Evolutionary conservation across 92 coral and sea anemone species (phyloP).

Genomic region (Pocillopora grandis): DNA sequence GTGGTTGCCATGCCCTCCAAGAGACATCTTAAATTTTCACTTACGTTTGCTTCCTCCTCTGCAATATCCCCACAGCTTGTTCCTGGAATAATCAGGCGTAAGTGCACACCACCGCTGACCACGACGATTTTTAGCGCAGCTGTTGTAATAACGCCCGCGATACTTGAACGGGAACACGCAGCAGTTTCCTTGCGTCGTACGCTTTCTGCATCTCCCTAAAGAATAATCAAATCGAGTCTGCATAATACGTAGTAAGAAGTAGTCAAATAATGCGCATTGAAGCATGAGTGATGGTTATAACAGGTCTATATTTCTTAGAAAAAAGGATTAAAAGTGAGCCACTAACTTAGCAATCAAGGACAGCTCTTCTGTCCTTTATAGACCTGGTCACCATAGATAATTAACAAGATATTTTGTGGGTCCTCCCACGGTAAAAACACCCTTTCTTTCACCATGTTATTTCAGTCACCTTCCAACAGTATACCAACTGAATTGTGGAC

Average conservation of each 20-base stretch:
- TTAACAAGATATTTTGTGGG: too few species aligned
- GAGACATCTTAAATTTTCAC: too few species aligned
- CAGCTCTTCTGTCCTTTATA: too few species aligned
- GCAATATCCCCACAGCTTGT: constrained; percentile 48
- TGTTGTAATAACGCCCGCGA: constrained; percentile 32
- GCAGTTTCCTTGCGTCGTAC: constrained; percentile 45
- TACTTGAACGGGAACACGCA: constrained; percentile 41
- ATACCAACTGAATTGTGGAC: too few species aligned
- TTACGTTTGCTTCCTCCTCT: constrained; percentile 37
- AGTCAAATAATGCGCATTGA: not conserved
- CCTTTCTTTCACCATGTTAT: too few species aligned
- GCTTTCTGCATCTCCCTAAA: constrained; percentile 36
- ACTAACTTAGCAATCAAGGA: too few species aligned
- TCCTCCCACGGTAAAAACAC: too few species aligned
- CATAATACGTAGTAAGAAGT: not conserved
- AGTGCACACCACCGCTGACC: constrained; percentile 41
- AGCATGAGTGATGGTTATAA: not conserved
- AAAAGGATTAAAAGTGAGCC: too few species aligned
- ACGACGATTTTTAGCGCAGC: constrained; percentile 38
- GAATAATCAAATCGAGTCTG: not conserved
- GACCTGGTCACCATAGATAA: too few species aligned
- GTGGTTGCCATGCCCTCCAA: too few species aligned
- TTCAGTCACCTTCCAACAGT: too few species aligned
- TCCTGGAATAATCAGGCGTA: constrained; percentile 30
- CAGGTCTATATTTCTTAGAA: too few species aligned